These are phyloP conservation scores for Rhabdomys pumilio DNA, from an alignment of 2,797 vertebrate genomes.

Conservation along the genomic window DNA sequence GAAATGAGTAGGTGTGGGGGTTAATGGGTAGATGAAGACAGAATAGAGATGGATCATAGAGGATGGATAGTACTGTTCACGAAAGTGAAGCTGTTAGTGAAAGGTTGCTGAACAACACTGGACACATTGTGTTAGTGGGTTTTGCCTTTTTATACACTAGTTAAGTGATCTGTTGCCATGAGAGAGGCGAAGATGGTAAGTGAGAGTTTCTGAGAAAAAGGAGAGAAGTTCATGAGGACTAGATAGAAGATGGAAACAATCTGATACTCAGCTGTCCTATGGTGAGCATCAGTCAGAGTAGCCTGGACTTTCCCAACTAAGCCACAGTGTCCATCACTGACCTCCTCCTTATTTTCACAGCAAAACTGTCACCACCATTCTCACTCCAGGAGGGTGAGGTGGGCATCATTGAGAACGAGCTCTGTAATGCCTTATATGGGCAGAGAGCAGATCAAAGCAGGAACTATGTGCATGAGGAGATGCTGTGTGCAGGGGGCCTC, in stretches of 20 bases:
- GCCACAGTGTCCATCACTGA: background rate
- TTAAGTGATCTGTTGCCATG: background rate
- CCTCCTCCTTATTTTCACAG: slow-evolving; percentile 40
- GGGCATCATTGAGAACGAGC: slow-evolving; percentile 59
- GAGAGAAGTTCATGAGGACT: background rate
- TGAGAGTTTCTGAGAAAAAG: background rate
- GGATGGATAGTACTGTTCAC: background rate
- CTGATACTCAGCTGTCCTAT: background rate
- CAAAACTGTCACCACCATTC: slow-evolving; percentile 52
- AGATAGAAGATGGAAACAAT: background rate
- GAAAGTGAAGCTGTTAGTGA: background rate
- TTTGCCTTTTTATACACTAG: background rate
- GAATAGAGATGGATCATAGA: background rate
- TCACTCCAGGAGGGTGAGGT: slow-evolving; percentile 76
- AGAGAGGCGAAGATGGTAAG: background rate
- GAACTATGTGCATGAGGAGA: slow-evolving; percentile 63
- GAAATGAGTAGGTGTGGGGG: background rate
- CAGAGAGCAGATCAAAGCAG: background rate
- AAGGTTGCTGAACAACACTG: background rate
- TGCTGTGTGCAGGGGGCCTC: slow-evolving; percentile 72
- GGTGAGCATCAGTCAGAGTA: background rate
- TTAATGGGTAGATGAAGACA: background rate
- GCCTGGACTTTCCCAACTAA: background rate
- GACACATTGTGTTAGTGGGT: background rate
- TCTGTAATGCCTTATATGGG: slow-evolving; percentile 71